These are phyloP conservation scores for Osmerus eperlanus DNA, from an alignment of 2,113 vertebrate species.

Conservation along the genomic window DNA sequence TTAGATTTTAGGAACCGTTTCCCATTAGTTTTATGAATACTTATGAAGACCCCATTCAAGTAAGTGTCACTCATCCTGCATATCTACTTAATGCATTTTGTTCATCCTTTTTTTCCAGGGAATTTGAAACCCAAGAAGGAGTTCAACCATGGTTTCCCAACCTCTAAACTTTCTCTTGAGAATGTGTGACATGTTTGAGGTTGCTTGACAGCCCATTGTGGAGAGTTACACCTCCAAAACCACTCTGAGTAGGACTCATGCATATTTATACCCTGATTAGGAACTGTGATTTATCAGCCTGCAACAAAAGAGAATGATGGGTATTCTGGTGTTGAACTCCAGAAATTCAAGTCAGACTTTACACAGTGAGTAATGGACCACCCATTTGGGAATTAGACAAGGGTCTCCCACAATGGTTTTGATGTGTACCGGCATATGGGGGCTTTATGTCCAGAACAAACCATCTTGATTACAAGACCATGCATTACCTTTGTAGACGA, in stretches of 20 bases:
- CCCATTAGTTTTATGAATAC: neutral
- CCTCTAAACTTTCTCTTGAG: slow-evolving; percentile 46
- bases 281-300: slow-evolving; percentile 64
- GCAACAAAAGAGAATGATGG: slow-evolving; percentile 56
- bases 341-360: slow-evolving; percentile 39
- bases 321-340: slow-evolving; percentile 36
- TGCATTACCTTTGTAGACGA: no score
- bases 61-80: neutral
- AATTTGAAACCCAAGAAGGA: no score
- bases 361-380: slow-evolving; percentile 34
- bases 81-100: neutral
- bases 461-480: neutral
- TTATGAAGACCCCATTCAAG: neutral
- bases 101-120: neutral
- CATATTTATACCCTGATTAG: slow-evolving; percentile 76
- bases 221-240: slow-evolving; percentile 67
- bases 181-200: slow-evolving; percentile 48
- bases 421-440: neutral
- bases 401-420: neutral
- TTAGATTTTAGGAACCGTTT: no score
- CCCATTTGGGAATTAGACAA: slow-evolving; percentile 30
- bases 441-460: neutral
- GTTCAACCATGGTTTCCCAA: slow-evolving; percentile 9
- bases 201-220: slow-evolving; percentile 61
- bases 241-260: slow-evolving; percentile 57